Evolutionary conservation across 2,113 vertebrate species (phyloP).

Genomic region (Gobius niger): DNA sequence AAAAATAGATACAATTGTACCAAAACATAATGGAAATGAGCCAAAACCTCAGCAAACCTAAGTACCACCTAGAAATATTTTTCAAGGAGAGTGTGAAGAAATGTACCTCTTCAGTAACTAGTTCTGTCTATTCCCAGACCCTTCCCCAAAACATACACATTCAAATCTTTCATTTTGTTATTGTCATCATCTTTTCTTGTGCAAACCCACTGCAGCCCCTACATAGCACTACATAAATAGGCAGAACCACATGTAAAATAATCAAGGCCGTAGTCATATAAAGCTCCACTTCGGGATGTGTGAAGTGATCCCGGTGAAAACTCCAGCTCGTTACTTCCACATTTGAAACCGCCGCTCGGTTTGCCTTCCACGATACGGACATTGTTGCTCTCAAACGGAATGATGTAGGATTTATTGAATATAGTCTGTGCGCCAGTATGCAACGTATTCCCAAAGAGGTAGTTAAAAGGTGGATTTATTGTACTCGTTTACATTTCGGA

Average conservation of each 20-base stretch:
- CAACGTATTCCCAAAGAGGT: constrained; percentile 65
- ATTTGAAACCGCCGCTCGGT: constrained; percentile 27
- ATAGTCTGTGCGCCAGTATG: constrained; percentile 53
- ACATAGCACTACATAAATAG: constrained; percentile 51
- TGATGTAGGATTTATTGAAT: constrained; percentile 68
- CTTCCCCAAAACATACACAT: constrained; percentile 34
- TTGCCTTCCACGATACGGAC: constrained; percentile 55
- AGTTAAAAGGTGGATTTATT: constrained; percentile 75
- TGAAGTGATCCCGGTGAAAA: constrained; percentile 66
- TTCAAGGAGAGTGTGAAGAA: background rate
- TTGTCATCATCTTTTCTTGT: constrained; percentile 60
- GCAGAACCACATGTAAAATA: constrained; percentile 38
- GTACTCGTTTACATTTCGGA: constrained; percentile 73
- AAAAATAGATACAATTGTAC: too few species aligned
- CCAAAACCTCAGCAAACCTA: too few species aligned
- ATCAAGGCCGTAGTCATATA: constrained; percentile 47
- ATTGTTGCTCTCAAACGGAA: constrained; percentile 64
- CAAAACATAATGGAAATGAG: too few species aligned
- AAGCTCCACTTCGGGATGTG: constrained; percentile 63
- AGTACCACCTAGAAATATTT: background rate
- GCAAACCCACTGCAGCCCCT: constrained; percentile 29
- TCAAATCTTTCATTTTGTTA: constrained; percentile 47
- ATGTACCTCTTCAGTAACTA: too few species aligned
- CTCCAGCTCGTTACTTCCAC: constrained; percentile 31
- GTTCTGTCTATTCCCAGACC: constrained; percentile 15